Percentiles rank a stretch among this genome's conserved stretches.
phyloP scores from a whole-genome alignment of 2,888 invertebrate species.

The Parasteatoda lunata region DNA sequence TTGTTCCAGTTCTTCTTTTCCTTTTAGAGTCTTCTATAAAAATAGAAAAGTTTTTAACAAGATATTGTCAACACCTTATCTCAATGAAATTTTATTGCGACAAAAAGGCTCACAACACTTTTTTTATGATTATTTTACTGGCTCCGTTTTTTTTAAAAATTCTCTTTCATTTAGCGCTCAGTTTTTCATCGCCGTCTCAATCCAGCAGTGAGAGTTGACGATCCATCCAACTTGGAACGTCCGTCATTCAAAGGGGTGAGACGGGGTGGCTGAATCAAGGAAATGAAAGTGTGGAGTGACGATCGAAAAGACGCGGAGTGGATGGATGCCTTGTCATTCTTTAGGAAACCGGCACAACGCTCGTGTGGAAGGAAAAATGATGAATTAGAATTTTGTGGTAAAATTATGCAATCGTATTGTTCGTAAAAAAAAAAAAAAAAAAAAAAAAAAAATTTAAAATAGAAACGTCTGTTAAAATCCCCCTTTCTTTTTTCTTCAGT shows the following conservation, averaged over 20 bases:
- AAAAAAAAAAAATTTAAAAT: no score
- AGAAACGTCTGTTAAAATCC: no score
- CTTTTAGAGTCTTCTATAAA: no score
- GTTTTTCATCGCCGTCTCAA: constrained; percentile 29
- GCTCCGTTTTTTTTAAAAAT: not conserved
- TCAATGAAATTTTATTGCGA: no score
- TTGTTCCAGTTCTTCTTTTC: no score
- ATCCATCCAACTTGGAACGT: constrained; percentile 21
- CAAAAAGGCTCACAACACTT: no score
- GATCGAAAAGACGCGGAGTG: not conserved
- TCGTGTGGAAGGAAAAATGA: not conserved
- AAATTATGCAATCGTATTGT: no score
- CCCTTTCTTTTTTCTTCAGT: no score
- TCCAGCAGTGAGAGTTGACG: not conserved
- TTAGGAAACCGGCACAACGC: constrained; percentile 10
- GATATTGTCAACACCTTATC: no score
- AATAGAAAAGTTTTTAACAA: no score
- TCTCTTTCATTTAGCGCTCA: not conserved
- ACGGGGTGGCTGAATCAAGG: not conserved
- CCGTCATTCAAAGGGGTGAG: constrained; percentile 16
- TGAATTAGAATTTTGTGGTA: not conserved
- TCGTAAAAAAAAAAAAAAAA: no score
- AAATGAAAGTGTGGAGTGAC: constrained; percentile 18
- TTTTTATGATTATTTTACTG: no score
- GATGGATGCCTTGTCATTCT: constrained; percentile 13